These are phyloP conservation scores for Himalopsyche tibetana DNA, from an alignment of 2,888 invertebrate genomes.

Conservation along the genomic window DNA sequence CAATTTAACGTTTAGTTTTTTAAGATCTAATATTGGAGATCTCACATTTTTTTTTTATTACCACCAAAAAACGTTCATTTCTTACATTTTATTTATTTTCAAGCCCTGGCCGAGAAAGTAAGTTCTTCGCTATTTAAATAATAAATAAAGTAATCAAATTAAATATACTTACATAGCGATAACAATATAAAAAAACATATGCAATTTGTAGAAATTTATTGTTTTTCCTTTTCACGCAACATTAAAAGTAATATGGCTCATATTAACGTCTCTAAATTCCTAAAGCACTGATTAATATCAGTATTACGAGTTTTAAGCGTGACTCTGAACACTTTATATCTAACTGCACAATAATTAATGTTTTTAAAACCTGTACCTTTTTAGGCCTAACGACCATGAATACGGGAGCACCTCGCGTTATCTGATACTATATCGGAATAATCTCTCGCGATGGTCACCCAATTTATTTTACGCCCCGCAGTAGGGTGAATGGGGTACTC, in stretches of 20 bases:
- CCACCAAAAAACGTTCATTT: too few species aligned
- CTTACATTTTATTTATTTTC: too few species aligned
- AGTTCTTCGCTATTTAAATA: too few species aligned
- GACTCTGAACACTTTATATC: conserved; percentile 38
- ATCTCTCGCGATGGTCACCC: conserved; percentile 38
- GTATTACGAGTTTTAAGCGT: conserved; percentile 34
- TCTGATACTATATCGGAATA: conserved; percentile 31
- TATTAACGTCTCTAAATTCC: conserved; percentile 19
- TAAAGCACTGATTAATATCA: conserved; percentile 13
- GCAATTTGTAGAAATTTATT: too few species aligned
- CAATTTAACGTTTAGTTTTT: too few species aligned
- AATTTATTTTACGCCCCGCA: conserved; percentile 27
- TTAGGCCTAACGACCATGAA: conserved; percentile 11
- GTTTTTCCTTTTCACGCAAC: conserved; percentile 7
- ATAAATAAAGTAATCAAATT: too few species aligned
- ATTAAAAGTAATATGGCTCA: conserved; percentile 3
- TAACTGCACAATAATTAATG: conserved; percentile 38
- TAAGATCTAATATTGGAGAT: too few species aligned
- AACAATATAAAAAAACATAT: too few species aligned
- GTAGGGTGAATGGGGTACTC: conserved; percentile 7
- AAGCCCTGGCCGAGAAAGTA: too few species aligned
- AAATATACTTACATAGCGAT: too few species aligned
- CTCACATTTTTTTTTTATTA: too few species aligned
- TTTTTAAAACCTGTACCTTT: conserved; percentile 28
- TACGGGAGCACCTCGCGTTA: conserved; percentile 41